Evolutionary conservation across 2,113 vertebrate genomes (phyloP).

Genomic region (Cinclus cinclus): DNA sequence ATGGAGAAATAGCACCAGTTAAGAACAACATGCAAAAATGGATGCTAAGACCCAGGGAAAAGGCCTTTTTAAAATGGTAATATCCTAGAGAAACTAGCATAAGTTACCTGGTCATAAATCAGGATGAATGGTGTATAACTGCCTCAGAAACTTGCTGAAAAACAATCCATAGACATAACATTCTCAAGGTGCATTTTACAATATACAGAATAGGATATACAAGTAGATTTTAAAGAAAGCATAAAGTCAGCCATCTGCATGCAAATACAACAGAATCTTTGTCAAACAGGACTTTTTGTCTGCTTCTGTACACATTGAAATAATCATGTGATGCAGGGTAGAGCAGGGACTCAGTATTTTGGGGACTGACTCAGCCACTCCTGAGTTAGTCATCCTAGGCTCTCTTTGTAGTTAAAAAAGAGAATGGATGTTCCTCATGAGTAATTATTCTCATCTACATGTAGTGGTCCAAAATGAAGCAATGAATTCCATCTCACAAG

Average conservation of each 20-base stretch:
- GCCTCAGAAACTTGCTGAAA: neutral
- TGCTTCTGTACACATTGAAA: neutral
- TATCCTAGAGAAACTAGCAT: neutral
- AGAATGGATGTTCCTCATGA: neutral
- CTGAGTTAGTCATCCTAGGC: neutral
- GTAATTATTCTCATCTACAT: neutral
- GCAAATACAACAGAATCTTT: neutral
- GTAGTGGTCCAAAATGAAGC: neutral
- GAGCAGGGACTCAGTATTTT: neutral
- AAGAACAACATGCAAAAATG: neutral
- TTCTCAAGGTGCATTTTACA: neutral
- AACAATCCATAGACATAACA: neutral
- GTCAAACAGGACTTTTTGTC: neutral
- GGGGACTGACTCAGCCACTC: neutral
- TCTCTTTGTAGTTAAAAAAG: neutral
- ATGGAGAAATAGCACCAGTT: neutral
- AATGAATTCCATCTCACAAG: neutral
- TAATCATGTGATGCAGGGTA: neutral
- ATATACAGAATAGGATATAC: neutral
- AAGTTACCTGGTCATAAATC: neutral
- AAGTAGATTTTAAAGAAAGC: neutral
- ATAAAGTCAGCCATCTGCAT: neutral
- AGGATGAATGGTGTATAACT: neutral
- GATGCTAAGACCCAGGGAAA: neutral
- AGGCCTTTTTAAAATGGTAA: neutral